Percentiles rank a stretch among this genome's conserved stretches.
These are phyloP conservation scores for Argyrosomus japonicus DNA, from an alignment of 2,113 vertebrate species.

Conservation along the genomic window DNA sequence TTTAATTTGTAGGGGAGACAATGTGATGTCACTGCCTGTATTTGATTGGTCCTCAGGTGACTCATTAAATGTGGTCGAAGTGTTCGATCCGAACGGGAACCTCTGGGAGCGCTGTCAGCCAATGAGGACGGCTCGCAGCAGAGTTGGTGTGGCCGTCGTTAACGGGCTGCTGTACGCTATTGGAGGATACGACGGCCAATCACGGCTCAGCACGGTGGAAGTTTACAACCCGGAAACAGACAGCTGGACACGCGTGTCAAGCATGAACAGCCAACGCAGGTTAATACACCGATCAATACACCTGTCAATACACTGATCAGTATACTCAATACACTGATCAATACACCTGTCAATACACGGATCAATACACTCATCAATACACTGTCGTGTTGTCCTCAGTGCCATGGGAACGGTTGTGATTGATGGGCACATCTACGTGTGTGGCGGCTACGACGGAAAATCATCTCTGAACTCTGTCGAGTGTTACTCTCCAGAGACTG, in stretches of 20 bases:
- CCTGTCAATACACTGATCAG: background rate
- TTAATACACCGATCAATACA: slow-evolving; percentile 47
- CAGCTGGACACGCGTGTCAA: slow-evolving; percentile 91
- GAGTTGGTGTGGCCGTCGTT: slow-evolving; percentile 94
- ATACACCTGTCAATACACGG: background rate
- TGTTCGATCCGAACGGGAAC: slow-evolving; percentile 93
- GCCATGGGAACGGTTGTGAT: slow-evolving; percentile 97
- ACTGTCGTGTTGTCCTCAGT: slow-evolving; percentile 73
- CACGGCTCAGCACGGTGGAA: slow-evolving; percentile 94
- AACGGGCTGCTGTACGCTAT: slow-evolving; percentile 96
- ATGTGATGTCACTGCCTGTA: background rate
- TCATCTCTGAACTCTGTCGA: slow-evolving; percentile 96
- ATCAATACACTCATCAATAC: no score
- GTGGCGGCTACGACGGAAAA: slow-evolving; percentile 94
- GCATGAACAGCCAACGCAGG: slow-evolving; percentile 98
- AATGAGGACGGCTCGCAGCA: slow-evolving; percentile 94
- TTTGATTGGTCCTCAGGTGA: slow-evolving; percentile 86
- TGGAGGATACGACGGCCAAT: slow-evolving; percentile 95
- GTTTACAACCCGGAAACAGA: slow-evolving; percentile 95
- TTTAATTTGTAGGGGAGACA: background rate
- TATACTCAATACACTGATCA: background rate
- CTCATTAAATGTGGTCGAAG: slow-evolving; percentile 95
- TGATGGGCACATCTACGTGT: slow-evolving; percentile 95
- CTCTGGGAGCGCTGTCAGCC: slow-evolving; percentile 95
- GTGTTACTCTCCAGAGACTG: slow-evolving; percentile 91